Base-by-base conservation (phyloP, 2,797 vertebrate genomes). In the Coracias cyanogaster region DNA sequence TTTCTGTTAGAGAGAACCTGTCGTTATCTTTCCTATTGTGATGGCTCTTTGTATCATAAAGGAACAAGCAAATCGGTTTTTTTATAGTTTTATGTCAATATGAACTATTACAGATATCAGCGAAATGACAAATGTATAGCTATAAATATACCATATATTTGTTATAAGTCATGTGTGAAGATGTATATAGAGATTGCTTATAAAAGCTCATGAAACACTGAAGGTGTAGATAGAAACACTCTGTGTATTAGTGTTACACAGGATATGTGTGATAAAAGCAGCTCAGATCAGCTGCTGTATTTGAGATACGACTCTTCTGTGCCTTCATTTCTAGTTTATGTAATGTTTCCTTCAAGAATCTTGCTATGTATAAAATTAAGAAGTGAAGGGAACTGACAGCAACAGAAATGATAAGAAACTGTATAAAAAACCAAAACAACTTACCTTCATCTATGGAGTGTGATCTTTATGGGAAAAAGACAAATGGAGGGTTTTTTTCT, bases 1-100 rank as follows among this genome's bases (percentile, higher is more conserved):
- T 94, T 86, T 93, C 51, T 72, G n/a, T 79, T 79, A 93, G 29
- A 5, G 90, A 92, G 46, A 92, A 79, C 39, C 80, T 45, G 12
- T 86, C 12, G 94, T 94, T 93, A 90, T 51, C 31, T 91, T 89
- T 73, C 41, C 12, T 65, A 41, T 94, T 79, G 52, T 67, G 39
- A 89, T 88, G 33, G 66, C 24, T 90, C 71, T 88, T 95, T 74
- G 25, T 11, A 48, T 80, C 74, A 52, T 57, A 85, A 73, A 39
- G n/a, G n/a, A 86, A n/a, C 29, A 91, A 51, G 18, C 1, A 95
- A 89, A 52, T 29, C 41, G 3, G 4, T 2, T 66, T 80, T 88
- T 82, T 78, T 37, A 52, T 29, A 51, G 9, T 62, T 81, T 95
- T 93, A 45, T 74, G 31, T 58, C 19, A 86, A 45, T 76, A 71